Percentiles rank a stretch among this genome's conserved stretches.
Evolutionary conservation across 2,888 invertebrate genomes (phyloP).

Genomic region (Oligia fasciuncula): DNA sequence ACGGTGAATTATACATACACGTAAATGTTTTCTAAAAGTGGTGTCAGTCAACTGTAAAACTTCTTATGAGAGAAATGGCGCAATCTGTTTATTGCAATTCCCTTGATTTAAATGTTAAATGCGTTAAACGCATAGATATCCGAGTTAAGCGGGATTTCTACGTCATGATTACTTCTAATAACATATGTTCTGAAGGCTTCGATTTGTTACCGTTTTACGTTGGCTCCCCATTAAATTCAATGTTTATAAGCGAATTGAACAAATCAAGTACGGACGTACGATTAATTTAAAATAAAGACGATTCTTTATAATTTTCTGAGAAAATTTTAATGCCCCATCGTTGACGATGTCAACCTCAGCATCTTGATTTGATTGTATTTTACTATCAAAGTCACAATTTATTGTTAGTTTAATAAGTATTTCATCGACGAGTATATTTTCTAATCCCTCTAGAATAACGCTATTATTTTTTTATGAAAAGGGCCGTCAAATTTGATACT

Average conservation of each 20-base stretch:
- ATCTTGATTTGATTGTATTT: constrained; percentile 9
- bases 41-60: not conserved
- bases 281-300: constrained; percentile 10
- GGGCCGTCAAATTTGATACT: constrained; percentile 16
- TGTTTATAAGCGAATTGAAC: constrained; percentile 4
- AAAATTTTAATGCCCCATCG: not conserved
- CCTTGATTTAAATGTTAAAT: not conserved
- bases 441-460: constrained; percentile 23
- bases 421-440: constrained; percentile 32
- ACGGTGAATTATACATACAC: not conserved
- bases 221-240: not conserved
- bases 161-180: not conserved
- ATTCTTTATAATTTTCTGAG: not conserved
- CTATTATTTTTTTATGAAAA: constrained; percentile 19
- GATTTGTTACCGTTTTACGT: not conserved
- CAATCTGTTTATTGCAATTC: constrained; percentile 5
- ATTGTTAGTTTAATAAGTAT: constrained; percentile 24
- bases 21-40: constrained; percentile 16
- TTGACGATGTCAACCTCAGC: not conserved
- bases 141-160: not conserved
- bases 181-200: not conserved
- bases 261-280: constrained; percentile 8
- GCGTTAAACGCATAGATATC: not conserved
- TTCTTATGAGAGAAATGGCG: not conserved
- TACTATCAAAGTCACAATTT: constrained; percentile 21